phyloP scores from a whole-genome alignment of 2,113 vertebrate genomes.

The Corvus moneduloides region DNA sequence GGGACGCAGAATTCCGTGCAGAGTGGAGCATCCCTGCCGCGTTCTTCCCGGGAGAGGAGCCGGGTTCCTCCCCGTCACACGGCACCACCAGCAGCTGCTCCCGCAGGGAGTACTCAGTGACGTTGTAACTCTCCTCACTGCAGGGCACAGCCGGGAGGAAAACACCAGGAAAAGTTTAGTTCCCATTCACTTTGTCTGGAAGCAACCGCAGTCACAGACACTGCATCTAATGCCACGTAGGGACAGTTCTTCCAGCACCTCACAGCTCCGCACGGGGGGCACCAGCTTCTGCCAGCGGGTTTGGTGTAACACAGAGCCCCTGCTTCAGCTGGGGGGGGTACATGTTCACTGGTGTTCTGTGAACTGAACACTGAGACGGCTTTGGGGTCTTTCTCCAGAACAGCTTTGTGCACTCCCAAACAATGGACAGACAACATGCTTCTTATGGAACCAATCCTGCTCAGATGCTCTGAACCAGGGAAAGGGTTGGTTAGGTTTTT shows the following conservation, averaged over 20 bases:
- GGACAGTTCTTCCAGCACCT: not conserved
- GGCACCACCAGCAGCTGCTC: conserved; percentile 85
- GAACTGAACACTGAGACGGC: not conserved
- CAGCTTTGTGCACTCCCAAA: not conserved
- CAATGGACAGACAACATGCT: fast-evolving
- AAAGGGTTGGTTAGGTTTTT: too few species aligned
- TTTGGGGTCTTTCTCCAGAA: not conserved
- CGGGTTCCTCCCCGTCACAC: conserved; percentile 76
- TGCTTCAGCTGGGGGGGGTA: fast-evolving
- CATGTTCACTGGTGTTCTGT: not conserved
- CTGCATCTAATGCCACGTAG: fast-evolving
- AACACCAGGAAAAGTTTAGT: fast-evolving
- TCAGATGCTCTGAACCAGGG: not conserved
- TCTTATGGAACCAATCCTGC: not conserved
- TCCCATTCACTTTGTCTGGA: not conserved
- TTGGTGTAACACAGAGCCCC: not conserved
- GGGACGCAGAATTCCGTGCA: conserved; percentile 70
- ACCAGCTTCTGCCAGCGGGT: not conserved
- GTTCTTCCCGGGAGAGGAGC: conserved; percentile 77
- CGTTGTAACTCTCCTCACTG: conserved; percentile 93
- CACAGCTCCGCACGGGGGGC: not conserved
- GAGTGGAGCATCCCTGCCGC: conserved; percentile 79
- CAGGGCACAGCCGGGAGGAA: not conserved
- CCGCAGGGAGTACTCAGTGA: conserved; percentile 87
- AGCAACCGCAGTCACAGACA: too few species aligned